phyloP scores from a whole-genome alignment of 23 tunicate species.

The Trididemnum miniatum region DNA sequence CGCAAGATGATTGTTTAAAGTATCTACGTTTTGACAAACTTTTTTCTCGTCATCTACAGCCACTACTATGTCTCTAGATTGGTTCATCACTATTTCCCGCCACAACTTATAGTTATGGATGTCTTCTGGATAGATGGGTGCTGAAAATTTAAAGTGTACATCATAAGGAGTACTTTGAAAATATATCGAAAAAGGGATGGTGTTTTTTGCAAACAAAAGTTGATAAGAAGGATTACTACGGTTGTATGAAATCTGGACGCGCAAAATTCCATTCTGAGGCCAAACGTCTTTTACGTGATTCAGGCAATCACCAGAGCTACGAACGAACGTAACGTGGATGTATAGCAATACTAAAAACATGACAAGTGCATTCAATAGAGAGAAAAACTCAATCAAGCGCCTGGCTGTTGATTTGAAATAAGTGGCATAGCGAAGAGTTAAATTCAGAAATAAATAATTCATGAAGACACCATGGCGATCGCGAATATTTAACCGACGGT shows the following conservation, averaged over 20 bases:
- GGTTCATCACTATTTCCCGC: neutral
- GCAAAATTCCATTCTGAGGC: constrained; percentile 69
- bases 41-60: neutral
- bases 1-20: neutral
- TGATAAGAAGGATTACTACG: constrained; percentile 31
- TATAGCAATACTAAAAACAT: constrained; percentile 73
- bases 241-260: constrained; percentile 71
- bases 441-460: constrained; percentile 77
- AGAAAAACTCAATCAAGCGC: constrained; percentile 76
- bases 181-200: constrained; percentile 22
- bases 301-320: constrained; percentile 65
- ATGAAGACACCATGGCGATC: constrained; percentile 71
- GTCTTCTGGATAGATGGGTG: constrained; percentile 30
- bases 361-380: constrained; percentile 59
- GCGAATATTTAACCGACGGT: no score
- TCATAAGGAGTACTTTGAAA: constrained; percentile 63
- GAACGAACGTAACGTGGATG: constrained; percentile 78
- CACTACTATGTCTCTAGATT: neutral
- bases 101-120: constrained; percentile 25
- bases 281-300: constrained; percentile 71
- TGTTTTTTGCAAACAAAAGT: constrained; percentile 44
- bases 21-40: neutral
- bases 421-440: constrained; percentile 59
- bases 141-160: constrained; percentile 39
- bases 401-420: constrained; percentile 70